These are phyloP conservation scores for Lacerta viridis DNA, from an alignment of 2,797 vertebrate genomes.

Conservation along the genomic window DNA sequence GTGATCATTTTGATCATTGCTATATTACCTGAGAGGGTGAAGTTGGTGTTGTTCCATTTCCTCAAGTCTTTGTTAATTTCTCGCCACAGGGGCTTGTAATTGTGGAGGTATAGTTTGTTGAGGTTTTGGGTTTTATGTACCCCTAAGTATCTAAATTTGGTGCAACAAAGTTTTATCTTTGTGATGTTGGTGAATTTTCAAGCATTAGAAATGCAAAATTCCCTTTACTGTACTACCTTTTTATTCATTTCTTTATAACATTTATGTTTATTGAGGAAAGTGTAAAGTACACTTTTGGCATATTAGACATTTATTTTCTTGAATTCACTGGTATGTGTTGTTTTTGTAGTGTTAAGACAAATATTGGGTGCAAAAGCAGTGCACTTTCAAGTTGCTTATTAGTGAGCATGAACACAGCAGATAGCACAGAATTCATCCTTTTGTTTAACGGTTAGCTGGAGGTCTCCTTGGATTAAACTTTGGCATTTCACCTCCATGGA, in stretches of 20 bases:
- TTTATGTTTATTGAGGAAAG: background rate
- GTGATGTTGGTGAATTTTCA: background rate
- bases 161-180: too few relatives aligned
- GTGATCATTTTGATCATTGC: too few relatives aligned
- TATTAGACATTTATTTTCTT: background rate
- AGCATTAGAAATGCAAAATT: background rate
- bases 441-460: conserved; percentile 9
- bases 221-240: background rate
- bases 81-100: too few relatives aligned
- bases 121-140: too few relatives aligned
- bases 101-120: too few relatives aligned
- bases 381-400: background rate
- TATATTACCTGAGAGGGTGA: too few relatives aligned
- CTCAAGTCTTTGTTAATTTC: too few relatives aligned
- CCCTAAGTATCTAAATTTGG: too few relatives aligned
- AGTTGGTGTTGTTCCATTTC: too few relatives aligned
- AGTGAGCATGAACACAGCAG: background rate
- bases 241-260: background rate
- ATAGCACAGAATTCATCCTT: background rate
- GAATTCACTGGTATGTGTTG: background rate
- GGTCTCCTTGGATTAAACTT: background rate
- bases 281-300: background rate
- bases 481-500: background rate
- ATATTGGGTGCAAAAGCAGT: background rate
- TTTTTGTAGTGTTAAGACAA: background rate